A percentile compares a stretch with the other conserved stretches of the same genome.
Evolutionary conservation across 1,140 invertebrate genomes (phyloP).

Genomic region (Macrobrachium nipponense): DNA sequence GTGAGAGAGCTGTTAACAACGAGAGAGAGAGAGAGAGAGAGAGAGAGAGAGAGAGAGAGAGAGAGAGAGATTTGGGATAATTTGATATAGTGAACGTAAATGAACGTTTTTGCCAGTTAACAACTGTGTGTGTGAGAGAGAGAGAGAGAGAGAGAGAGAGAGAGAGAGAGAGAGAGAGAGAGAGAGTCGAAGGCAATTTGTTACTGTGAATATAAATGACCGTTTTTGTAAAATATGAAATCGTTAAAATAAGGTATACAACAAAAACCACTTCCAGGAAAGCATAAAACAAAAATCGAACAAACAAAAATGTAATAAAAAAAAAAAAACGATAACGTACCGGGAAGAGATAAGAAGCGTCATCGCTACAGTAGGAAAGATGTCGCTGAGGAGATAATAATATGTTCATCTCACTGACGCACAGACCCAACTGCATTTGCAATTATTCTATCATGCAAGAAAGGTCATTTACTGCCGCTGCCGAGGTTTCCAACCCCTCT

Average conservation of each 20-base stretch:
- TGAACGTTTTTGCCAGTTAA: neutral
- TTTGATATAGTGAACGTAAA: neutral
- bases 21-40: slow-evolving; percentile 28
- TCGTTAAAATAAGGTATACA: too few species aligned
- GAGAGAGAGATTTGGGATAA: neutral
- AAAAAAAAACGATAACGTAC: neutral
- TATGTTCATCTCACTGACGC: too few species aligned
- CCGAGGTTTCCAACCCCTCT: too few species aligned
- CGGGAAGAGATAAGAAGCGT: neutral
- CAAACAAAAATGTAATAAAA: neutral
- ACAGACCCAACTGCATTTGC: too few species aligned
- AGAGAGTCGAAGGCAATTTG: neutral
- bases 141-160: slow-evolving; percentile 38
- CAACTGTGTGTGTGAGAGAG: slow-evolving; percentile 11
- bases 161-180: slow-evolving; percentile 28
- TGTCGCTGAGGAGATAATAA: too few species aligned
- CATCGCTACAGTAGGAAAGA: too few species aligned
- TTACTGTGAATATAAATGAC: neutral
- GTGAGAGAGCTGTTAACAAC: too few species aligned
- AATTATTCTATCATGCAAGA: too few species aligned
- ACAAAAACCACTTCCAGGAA: too few species aligned
- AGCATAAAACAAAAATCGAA: too few species aligned
- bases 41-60: slow-evolving; percentile 33
- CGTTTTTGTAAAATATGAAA: too few species aligned
- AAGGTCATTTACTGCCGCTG: too few species aligned